phyloP scores from a whole-genome alignment of 2,797 vertebrate genomes.

The Falco novaeseelandiae region DNA sequence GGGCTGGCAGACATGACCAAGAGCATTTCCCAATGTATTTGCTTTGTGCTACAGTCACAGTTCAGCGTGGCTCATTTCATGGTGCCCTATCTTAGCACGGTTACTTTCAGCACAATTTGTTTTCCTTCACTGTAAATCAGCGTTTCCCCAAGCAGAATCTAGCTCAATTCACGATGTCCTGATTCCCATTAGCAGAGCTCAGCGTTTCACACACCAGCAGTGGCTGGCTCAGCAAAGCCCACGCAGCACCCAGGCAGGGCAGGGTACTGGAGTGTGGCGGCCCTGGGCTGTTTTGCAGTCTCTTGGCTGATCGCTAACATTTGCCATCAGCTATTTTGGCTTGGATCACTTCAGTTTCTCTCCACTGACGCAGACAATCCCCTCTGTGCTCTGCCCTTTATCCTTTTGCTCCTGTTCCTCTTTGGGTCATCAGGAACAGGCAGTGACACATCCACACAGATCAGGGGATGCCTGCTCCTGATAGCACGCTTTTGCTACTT shows the following conservation, averaged over 20 bases:
- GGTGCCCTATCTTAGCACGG: background rate
- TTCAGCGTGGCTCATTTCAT: background rate
- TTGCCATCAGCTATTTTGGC: background rate
- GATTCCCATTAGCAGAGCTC: background rate
- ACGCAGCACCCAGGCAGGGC: background rate
- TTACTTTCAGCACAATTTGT: background rate
- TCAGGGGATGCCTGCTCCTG: background rate
- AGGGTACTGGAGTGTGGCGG: background rate
- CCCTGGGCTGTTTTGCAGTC: background rate
- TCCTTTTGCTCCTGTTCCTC: background rate
- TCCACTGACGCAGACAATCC: background rate
- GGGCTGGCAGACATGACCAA: background rate
- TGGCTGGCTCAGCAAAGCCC: background rate
- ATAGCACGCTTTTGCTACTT: background rate
- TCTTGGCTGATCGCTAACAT: background rate
- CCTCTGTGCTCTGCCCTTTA: background rate
- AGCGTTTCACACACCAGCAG: background rate
- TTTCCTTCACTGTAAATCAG: background rate
- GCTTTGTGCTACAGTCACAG: background rate
- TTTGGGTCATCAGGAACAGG: background rate
- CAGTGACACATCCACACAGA: rapidly evolving
- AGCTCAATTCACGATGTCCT: background rate
- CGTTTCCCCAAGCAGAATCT: background rate
- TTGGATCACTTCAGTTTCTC: rapidly evolving
- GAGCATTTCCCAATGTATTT: background rate